Evolutionary conservation across 2,797 vertebrate species (phyloP).

Genomic region (Acanthis flammea): DNA sequence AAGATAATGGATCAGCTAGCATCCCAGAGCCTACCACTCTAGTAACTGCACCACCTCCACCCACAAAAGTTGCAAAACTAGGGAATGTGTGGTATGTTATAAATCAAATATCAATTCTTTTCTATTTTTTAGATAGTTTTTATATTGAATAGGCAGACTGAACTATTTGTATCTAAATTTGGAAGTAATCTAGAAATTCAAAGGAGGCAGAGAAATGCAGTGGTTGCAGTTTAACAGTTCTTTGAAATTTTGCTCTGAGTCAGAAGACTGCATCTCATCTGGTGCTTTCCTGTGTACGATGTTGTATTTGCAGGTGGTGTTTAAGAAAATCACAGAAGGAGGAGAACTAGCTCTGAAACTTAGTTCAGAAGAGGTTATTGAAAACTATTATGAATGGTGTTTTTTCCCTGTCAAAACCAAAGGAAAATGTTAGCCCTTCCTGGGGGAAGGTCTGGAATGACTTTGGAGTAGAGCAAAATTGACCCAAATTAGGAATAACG

Average conservation of each 20-base stretch:
- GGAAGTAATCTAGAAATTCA: not conserved
- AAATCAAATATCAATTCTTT: not conserved
- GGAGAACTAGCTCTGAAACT: not conserved
- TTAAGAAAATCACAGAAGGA: not conserved
- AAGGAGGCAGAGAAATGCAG: not conserved
- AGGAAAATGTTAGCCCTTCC: not conserved
- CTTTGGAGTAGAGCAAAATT: not conserved
- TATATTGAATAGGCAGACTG: not conserved
- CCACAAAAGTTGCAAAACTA: slow-evolving; percentile 76
- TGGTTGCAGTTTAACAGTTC: not conserved
- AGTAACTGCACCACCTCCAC: slow-evolving; percentile 60
- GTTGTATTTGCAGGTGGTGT: not conserved
- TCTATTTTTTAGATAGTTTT: not conserved
- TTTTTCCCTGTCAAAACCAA: not conserved
- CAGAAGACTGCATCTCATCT: not conserved
- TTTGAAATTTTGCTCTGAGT: not conserved
- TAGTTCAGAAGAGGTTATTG: not conserved
- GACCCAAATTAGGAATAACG: not conserved
- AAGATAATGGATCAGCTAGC: slow-evolving; percentile 75
- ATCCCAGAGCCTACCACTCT: slow-evolving; percentile 70
- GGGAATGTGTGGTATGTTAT: slow-evolving; percentile 86
- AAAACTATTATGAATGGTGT: not conserved
- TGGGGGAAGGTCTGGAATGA: not conserved
- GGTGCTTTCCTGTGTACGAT: not conserved
- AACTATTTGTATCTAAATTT: not conserved